Evolutionary conservation across 2,888 invertebrate genomes (phyloP).

Genomic region (Acrocyrtus sp.): DNA sequence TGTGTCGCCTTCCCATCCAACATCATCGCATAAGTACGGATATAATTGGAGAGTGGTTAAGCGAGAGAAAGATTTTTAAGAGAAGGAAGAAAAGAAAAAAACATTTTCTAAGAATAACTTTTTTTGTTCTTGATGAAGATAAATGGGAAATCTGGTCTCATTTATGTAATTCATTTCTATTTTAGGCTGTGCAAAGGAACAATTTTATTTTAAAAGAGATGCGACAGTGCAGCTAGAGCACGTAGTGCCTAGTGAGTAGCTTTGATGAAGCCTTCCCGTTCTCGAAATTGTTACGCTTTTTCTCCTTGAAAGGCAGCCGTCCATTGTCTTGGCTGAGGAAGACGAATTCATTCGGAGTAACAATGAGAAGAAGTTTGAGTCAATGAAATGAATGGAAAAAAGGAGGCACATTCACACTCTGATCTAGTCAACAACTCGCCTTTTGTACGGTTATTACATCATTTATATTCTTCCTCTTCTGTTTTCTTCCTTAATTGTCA

Average conservation of each 20-base stretch:
- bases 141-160: slow-evolving; percentile 34
- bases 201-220: slow-evolving; percentile 10
- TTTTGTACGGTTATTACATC: no score
- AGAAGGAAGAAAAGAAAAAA: neutral
- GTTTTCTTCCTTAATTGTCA: slow-evolving; percentile 36
- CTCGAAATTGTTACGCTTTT: slow-evolving; percentile 33
- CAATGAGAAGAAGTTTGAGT: slow-evolving; percentile 3
- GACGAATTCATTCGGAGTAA: slow-evolving; percentile 30
- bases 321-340: slow-evolving; percentile 33
- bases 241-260: no score
- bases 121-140: slow-evolving; percentile 39
- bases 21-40: neutral
- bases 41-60: slow-evolving; percentile 1
- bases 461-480: slow-evolving; percentile 19
- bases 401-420: no score
- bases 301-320: slow-evolving; percentile 42
- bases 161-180: slow-evolving; percentile 38
- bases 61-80: neutral
- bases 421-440: no score
- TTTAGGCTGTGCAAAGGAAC: no score
- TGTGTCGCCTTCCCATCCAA: neutral
- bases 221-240: neutral
- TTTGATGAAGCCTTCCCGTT: no score
- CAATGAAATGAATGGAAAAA: slow-evolving; percentile 16
- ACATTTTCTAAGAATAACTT: neutral